Conservation (phyloP, 2,113 vertebrate genomes). For the Nothocercus julius region DNA sequence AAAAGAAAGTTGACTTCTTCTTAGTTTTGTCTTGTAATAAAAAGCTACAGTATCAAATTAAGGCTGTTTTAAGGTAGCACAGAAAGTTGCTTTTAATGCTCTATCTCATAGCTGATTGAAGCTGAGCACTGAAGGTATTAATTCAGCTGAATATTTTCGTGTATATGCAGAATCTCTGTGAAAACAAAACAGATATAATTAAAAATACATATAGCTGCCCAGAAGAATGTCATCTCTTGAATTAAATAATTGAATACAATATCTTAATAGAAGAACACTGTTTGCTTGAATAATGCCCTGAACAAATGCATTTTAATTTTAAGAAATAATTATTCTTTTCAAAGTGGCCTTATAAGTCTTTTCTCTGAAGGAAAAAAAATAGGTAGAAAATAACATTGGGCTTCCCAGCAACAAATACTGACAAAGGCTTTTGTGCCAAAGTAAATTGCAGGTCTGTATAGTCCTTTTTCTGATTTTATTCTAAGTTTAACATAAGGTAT, state of each 20-base stretch:
- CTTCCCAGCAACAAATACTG: neutral
- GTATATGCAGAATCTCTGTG: neutral
- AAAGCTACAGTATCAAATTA: neutral
- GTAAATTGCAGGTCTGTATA: neutral
- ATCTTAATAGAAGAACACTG: neutral
- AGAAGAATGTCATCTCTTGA: neutral
- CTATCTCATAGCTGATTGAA: neutral
- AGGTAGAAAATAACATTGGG: neutral
- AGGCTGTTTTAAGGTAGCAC: neutral
- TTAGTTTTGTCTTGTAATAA: neutral
- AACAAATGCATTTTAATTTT: neutral
- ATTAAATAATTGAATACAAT: neutral
- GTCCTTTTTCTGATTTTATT: neutral
- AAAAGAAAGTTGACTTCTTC: neutral
- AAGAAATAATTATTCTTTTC: neutral
- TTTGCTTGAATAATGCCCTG: neutral
- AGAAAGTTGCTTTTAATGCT: neutral
- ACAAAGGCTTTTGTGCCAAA: neutral
- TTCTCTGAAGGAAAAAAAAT: neutral
- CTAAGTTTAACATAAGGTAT: neutral
- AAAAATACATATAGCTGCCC: neutral
- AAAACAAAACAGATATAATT: neutral
- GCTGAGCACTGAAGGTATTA: neutral
- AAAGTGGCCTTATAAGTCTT: neutral
- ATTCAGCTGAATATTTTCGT: neutral